Conservation (phyloP, 2,113 vertebrate species). For the Martes martes region DNA sequence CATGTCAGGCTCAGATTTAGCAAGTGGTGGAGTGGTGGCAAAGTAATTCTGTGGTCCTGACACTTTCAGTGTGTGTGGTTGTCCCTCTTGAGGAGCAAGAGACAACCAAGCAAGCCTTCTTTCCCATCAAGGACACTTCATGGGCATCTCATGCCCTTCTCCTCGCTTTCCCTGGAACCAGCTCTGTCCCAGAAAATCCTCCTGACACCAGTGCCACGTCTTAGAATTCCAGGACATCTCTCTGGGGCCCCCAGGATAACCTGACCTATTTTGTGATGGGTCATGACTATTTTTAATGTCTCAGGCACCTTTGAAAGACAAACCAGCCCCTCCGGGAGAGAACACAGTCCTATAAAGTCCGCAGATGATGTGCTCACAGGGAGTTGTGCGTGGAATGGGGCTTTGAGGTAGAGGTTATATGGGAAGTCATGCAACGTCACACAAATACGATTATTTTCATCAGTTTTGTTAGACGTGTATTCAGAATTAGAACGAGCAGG, state of each 20-base stretch:
- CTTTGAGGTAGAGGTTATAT: neutral
- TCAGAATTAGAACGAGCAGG: neutral
- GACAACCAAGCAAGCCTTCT: neutral
- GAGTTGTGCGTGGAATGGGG: neutral
- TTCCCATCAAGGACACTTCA: neutral
- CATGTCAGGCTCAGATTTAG: neutral
- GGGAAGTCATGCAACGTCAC: neutral
- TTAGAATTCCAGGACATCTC: slow-evolving; percentile 30
- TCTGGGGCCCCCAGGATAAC: neutral
- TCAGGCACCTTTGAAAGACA: neutral
- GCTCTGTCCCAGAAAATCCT: slow-evolving; percentile 53
- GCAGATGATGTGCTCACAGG: neutral
- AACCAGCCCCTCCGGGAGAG: neutral
- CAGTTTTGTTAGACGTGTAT: neutral
- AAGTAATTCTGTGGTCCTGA: neutral
- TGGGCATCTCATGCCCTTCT: neutral
- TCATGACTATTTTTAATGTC: slow-evolving; percentile 62
- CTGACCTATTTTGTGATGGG: slow-evolving; percentile 57
- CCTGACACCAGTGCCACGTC: neutral
- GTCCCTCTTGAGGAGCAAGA: neutral
- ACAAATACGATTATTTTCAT: too few relatives aligned
- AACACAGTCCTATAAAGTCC: neutral
- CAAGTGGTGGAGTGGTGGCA: rapidly evolving
- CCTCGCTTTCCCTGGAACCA: neutral
- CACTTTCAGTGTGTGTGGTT: rapidly evolving